phyloP scores from a whole-genome alignment of 2,113 vertebrate genomes.

The Microcebus jonahi region DNA sequence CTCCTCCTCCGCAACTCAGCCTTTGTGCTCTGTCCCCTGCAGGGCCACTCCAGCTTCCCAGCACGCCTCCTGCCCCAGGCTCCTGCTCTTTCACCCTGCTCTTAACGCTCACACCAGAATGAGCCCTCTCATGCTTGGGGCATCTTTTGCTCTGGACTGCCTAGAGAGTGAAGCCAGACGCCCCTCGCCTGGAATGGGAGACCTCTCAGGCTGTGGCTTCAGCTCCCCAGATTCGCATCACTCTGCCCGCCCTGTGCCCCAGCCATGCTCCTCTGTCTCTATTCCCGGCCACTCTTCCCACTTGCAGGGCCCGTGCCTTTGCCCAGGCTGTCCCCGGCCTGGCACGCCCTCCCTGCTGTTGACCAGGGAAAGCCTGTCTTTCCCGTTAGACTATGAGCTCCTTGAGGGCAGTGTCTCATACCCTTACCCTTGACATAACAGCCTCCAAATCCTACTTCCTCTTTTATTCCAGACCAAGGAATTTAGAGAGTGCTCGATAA shows the following conservation, averaged over 20 bases:
- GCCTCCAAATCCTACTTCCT: background rate
- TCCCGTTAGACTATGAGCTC: fast-evolving
- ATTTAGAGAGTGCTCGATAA: background rate
- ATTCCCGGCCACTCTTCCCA: background rate
- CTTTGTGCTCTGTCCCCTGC: background rate
- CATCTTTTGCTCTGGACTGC: background rate
- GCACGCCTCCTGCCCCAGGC: background rate
- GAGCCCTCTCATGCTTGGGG: background rate
- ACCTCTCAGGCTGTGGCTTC: background rate
- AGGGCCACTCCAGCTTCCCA: background rate
- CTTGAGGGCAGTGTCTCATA: background rate
- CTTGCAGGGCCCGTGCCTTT: background rate
- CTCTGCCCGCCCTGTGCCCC: fast-evolving
- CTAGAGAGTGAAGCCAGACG: background rate
- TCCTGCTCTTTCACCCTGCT: background rate
- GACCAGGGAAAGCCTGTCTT: background rate
- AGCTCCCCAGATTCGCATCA: fast-evolving
- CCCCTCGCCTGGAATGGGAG: background rate
- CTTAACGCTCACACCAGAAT: background rate
- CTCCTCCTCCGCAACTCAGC: background rate
- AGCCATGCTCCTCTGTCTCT: fast-evolving
- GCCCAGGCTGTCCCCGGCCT: background rate
- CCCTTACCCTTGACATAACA: background rate
- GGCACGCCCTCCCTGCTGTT: fast-evolving
- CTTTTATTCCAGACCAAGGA: background rate